Percentiles rank a stretch among this genome's conserved stretches.
Conservation (phyloP, 2,797 vertebrate genomes). For the Benthosema pterotum region DNA sequence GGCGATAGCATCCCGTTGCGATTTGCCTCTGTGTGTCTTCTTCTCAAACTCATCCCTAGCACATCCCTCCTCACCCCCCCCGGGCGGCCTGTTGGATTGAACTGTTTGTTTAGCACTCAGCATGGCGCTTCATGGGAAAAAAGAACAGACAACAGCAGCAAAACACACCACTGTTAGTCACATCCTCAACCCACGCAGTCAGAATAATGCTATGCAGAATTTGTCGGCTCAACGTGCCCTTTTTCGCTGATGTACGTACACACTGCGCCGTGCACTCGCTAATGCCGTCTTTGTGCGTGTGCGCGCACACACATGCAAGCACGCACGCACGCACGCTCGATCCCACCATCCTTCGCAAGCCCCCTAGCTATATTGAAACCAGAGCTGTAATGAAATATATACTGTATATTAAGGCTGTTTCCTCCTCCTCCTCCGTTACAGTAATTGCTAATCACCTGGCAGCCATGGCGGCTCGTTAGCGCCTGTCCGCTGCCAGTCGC, state of each 20-base stretch:
- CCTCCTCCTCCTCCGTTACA: background rate
- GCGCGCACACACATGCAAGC: too few species aligned
- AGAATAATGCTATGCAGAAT: slow-evolving; percentile 33
- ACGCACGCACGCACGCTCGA: background rate
- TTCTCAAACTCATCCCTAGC: background rate
- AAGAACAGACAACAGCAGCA: background rate
- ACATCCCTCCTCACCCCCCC: too few species aligned
- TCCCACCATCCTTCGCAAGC: background rate
- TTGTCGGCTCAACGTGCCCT: slow-evolving; percentile 40
- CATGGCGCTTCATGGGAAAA: slow-evolving; percentile 13
- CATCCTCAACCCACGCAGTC: slow-evolving; percentile 51
- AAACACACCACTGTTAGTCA: slow-evolving; percentile 44
- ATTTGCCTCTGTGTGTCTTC: too few species aligned
- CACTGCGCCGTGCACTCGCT: too few species aligned
- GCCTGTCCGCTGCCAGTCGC: slow-evolving; percentile 11
- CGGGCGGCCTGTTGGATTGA: slow-evolving; percentile 35
- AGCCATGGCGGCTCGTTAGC: slow-evolving; percentile 24
- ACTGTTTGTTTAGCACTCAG: slow-evolving; percentile 65
- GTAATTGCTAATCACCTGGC: slow-evolving; percentile 24
- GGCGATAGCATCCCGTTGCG: too few species aligned
- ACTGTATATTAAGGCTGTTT: background rate
- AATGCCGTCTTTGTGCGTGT: too few species aligned
- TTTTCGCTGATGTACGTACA: slow-evolving; percentile 19
- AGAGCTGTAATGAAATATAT: background rate
- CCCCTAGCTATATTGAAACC: slow-evolving; percentile 4